A percentile compares a stretch with the other conserved stretches of the same genome.
Evolutionary conservation across 2,113 vertebrate species (phyloP).

Genomic region (Paraplagusia blochii): DNA sequence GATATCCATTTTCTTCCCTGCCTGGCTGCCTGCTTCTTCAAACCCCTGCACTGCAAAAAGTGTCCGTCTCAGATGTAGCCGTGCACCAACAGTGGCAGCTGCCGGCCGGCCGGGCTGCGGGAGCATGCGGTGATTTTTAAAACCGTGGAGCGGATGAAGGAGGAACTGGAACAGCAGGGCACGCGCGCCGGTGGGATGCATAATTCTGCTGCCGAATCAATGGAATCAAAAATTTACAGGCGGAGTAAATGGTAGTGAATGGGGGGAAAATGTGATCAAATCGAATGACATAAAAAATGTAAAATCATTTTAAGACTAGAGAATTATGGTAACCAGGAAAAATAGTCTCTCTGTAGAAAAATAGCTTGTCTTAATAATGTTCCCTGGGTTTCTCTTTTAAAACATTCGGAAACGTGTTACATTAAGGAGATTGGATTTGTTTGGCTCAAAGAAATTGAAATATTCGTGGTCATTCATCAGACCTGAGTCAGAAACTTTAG

Average conservation of each 20-base stretch:
- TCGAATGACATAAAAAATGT: not conserved
- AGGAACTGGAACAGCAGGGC: not conserved
- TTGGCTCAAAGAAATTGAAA: too few species aligned
- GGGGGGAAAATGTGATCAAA: not conserved
- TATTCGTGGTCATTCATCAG: too few species aligned
- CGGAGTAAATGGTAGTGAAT: not conserved
- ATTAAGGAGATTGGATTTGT: too few species aligned
- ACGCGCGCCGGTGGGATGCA: conserved; percentile 2
- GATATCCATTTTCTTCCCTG: conserved; percentile 72
- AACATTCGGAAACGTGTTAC: too few species aligned
- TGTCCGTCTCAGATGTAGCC: conserved; percentile 35
- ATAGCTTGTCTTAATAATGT: too few species aligned
- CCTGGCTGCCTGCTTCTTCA: conserved; percentile 55
- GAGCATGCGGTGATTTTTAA: not conserved
- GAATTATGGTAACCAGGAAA: too few species aligned
- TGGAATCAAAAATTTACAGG: not conserved
- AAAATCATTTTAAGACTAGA: too few species aligned
- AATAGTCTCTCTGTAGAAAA: too few species aligned
- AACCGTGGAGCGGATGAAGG: not conserved
- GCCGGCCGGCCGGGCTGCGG: conserved; percentile 5
- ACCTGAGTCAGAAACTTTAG: too few species aligned
- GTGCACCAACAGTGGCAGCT: conserved; percentile 25
- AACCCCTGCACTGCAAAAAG: conserved; percentile 61
- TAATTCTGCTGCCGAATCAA: not conserved
- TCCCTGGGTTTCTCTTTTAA: too few species aligned